Evolutionary conservation across 2,797 vertebrate genomes (phyloP).

Genomic region (Hoplostethus atlanticus): DNA sequence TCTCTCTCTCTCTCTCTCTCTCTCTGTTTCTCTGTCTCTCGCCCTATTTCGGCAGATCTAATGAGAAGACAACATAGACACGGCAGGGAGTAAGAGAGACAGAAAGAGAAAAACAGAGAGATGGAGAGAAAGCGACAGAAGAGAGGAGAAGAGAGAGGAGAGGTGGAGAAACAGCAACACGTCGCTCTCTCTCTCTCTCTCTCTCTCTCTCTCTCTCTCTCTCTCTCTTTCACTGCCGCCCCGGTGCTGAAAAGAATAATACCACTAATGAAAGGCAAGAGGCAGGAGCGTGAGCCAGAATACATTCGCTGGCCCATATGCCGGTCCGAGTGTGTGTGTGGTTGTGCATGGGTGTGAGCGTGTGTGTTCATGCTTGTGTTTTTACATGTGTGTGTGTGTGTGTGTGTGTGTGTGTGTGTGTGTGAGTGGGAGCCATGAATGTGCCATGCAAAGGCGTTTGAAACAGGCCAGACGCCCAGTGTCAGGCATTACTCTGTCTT

Average conservation of each 20-base stretch:
- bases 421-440: conserved; percentile 69
- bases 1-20: conserved; percentile 18
- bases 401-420: conserved; percentile 49
- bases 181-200: conserved; percentile 16
- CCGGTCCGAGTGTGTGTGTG: conserved; percentile 10
- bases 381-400: conserved; percentile 44
- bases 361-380: conserved; percentile 46
- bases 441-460: conserved; percentile 78
- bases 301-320: conserved; percentile 62
- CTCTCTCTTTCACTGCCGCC: conserved; percentile 51
- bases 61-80: conserved; percentile 14
- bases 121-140: conserved; percentile 15
- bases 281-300: conserved; percentile 65
- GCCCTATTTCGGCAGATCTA: conserved; percentile 6
- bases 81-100: conserved; percentile 8
- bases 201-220: conserved; percentile 38
- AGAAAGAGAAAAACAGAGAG: background rate
- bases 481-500: conserved; percentile 77
- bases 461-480: conserved; percentile 81
- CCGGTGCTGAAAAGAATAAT: conserved; percentile 74
- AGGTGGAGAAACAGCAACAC: conserved; percentile 16
- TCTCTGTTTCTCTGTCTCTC: conserved; percentile 7
- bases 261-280: conserved; percentile 74
- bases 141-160: background rate
- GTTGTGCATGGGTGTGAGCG: conserved; percentile 2